phyloP scores from a whole-genome alignment of 1,140 invertebrate genomes.

The Brachionus calyciflorus region DNA sequence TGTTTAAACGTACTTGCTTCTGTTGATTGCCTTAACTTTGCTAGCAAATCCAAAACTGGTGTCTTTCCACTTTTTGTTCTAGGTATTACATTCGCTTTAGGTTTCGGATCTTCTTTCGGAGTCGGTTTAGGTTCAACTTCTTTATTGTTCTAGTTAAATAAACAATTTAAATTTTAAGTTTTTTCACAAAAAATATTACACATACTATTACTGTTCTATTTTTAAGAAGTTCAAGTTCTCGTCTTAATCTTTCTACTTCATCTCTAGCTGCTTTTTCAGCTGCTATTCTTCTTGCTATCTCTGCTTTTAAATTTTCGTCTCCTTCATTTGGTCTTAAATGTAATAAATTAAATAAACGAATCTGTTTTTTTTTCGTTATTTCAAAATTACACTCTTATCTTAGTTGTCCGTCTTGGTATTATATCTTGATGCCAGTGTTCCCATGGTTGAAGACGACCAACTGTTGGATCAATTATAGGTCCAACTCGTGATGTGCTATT shows the following conservation, averaged over 20 bases:
- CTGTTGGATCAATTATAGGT: constrained; percentile 45
- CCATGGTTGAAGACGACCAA: constrained; percentile 41
- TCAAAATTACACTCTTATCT: neutral
- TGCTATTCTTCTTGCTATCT: constrained; percentile 6
- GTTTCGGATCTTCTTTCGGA: neutral
- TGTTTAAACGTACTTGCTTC: constrained; percentile 4
- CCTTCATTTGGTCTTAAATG: neutral
- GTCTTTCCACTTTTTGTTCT: neutral
- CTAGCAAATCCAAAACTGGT: constrained; percentile 16
- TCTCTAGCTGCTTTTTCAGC: constrained; percentile 11
- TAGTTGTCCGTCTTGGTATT: neutral
- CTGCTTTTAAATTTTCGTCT: neutral
- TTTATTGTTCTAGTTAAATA: too few relatives aligned
- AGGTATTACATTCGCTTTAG: neutral
- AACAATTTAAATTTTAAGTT: too few relatives aligned
- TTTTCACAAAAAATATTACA: too few relatives aligned
- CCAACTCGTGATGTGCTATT: neutral
- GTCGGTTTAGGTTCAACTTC: neutral
- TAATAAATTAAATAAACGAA: neutral
- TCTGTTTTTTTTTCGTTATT: neutral
- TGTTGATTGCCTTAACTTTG: neutral
- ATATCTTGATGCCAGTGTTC: constrained; percentile 45
- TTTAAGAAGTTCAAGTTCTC: constrained; percentile 4
- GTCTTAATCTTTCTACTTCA: constrained; percentile 11
- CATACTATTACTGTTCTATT: constrained; percentile 8